Evolutionary conservation across 1,140 invertebrate species (phyloP).

Genomic region (Rhopalosiphum padi): DNA sequence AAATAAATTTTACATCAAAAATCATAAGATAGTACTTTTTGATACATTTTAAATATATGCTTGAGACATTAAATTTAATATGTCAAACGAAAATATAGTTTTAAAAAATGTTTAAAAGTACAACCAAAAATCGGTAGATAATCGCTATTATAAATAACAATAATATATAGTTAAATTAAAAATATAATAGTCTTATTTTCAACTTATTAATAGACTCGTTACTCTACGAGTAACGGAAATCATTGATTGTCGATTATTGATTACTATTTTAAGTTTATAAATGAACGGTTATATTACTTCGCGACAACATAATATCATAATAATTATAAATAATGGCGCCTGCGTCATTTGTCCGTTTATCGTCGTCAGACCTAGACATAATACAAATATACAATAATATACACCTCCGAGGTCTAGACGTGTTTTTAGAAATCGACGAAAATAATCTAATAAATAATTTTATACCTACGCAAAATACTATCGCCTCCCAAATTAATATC

Average conservation of each 20-base stretch:
- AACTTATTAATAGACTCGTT: no score
- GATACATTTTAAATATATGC: background rate
- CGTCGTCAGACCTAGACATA: slow-evolving; percentile 18
- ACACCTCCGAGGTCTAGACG: background rate
- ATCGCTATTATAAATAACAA: background rate
- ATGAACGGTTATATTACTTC: background rate
- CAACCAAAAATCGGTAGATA: background rate
- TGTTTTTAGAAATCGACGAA: slow-evolving; percentile 37
- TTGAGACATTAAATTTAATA: background rate
- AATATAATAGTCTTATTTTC: no score
- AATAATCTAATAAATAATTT: slow-evolving; percentile 34
- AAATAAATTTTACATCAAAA: background rate
- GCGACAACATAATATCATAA: background rate
- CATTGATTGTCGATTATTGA: background rate
- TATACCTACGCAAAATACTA: slow-evolving; percentile 20
- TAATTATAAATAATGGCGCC: background rate
- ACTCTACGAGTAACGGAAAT: background rate
- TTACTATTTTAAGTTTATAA: background rate
- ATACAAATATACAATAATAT: background rate
- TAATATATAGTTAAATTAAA: background rate
- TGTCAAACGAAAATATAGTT: background rate
- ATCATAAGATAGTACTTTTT: background rate
- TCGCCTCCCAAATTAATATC: slow-evolving; percentile 2
- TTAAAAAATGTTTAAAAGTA: background rate
- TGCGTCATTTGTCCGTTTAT: background rate